Evolutionary conservation across 1,140 invertebrate genomes (phyloP), one percentile per base, ranked within the genome.

Genomic region (Heliconius nattereri): DNA sequence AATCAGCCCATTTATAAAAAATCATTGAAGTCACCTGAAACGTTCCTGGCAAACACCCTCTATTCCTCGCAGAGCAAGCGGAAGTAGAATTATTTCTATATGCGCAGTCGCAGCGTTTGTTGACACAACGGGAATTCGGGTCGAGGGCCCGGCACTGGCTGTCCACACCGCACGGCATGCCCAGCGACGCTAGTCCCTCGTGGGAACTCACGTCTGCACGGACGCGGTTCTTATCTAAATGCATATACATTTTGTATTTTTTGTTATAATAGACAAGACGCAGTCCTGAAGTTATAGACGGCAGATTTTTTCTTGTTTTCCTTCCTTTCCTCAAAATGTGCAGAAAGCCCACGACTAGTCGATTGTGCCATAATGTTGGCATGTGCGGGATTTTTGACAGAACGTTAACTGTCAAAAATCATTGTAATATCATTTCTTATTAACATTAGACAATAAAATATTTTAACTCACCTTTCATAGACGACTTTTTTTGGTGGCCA

Each of bases 61-160:
- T 96, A 81, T 95, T 96, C 7, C 95, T 89, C 1, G 97, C 97
- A 8, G 96, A 96, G 90, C 98, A 98, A 71, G 95, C 94, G 11
- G 91, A 89, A 3, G 93, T 94, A 32, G 94, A 95, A 85, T 96
- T 95, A 70, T 92, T 90, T 66, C 94, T 87, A 79, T 95, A 92
- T 5, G 95, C 92, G 86, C 98, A 98, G 85, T 98, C 97, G 85
- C 98, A 98, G 20, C 97, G 92, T 23, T 98, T 97, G 73, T 95
- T 95, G n/a, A 97, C 91, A 87, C 98, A 98, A 45, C 96, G 94
- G 0, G 97, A 97, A 84, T 97, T 95, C 1, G 96, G 95, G 94
- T 98, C 98, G 1, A 97, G 96, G 79, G 96, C 94, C 83, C 96
- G 96, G 90, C 98, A 98, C 91, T 98, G 97, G 23, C 96, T 89